phyloP scores from a whole-genome alignment of 1,140 invertebrate genomes.

The Aphidius ervi region DNA sequence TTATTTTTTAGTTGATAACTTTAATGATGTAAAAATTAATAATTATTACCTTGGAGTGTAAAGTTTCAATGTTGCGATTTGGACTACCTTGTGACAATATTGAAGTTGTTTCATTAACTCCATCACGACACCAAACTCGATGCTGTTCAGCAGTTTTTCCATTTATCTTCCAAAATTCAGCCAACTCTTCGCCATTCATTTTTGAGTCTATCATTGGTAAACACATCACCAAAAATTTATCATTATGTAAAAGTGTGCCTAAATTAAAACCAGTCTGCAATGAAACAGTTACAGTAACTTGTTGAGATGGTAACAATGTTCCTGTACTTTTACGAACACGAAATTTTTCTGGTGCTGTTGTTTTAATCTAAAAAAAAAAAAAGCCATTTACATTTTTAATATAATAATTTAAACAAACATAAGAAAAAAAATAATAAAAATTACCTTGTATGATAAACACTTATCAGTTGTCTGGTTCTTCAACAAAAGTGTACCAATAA shows the following conservation, averaged over 20 bases:
- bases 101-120: slow-evolving; percentile 31
- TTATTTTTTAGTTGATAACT: too few species aligned
- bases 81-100: slow-evolving; percentile 13
- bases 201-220: slow-evolving; percentile 54
- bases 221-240: slow-evolving; percentile 70
- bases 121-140: slow-evolving; percentile 49
- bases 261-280: slow-evolving; percentile 56
- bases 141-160: slow-evolving; percentile 50
- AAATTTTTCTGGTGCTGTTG: slow-evolving; percentile 79
- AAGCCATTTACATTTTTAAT: slow-evolving; percentile 8
- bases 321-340: slow-evolving; percentile 82
- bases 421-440: not conserved
- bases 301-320: slow-evolving; percentile 57
- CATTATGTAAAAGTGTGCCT: slow-evolving; percentile 54
- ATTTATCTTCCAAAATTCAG: slow-evolving; percentile 60
- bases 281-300: slow-evolving; percentile 53
- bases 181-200: slow-evolving; percentile 50
- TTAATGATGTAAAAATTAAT: not conserved
- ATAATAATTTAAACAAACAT: slow-evolving; percentile 4
- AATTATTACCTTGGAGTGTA: slow-evolving; percentile 41
- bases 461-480: slow-evolving; percentile 63
- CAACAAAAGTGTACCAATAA: slow-evolving; percentile 61
- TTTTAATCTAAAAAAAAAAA: slow-evolving; percentile 63
- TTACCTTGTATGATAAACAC: slow-evolving; percentile 71
- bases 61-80: slow-evolving; percentile 32